Conservation (phyloP, 1,140 invertebrate genomes). For the Meloidogyne hapla region DNA sequence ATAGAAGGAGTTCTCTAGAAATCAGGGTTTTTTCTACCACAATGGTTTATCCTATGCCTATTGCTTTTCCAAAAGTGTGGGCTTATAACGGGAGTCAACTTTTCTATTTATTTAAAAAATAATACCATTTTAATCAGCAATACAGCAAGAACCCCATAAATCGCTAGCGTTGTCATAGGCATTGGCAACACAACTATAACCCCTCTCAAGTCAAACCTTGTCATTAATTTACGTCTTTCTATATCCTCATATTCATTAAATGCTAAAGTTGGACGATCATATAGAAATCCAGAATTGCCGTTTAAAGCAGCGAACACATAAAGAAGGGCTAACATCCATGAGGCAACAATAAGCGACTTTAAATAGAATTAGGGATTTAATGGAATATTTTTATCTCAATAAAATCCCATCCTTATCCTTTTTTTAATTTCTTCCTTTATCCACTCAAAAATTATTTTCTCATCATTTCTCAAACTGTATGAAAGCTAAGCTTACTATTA, state of each 20-base stretch:
- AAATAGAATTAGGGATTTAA: neutral
- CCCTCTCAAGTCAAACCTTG: neutral
- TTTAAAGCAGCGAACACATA: neutral
- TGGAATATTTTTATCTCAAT: no score
- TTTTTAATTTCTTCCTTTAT: no score
- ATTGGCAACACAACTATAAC: neutral
- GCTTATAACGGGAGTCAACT: no score
- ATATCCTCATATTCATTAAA: constrained; percentile 2
- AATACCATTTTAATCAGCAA: neutral
- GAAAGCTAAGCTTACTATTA: no score
- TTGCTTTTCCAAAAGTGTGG: no score
- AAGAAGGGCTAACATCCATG: neutral
- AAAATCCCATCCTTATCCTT: no score
- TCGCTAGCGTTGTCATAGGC: neutral
- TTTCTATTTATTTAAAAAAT: no score
- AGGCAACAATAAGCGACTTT: neutral
- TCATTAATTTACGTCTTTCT: neutral
- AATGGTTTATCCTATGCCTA: no score
- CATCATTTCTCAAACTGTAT: no score
- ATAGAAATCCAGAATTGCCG: neutral
- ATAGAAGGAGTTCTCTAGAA: no score
- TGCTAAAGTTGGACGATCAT: neutral
- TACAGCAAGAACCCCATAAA: neutral
- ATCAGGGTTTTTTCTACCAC: no score
- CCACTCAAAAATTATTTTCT: no score